These are phyloP conservation scores for Epizoanthus illoricatus DNA, from an alignment of 92 coral and sea anemone species.

Conservation along the genomic window DNA sequence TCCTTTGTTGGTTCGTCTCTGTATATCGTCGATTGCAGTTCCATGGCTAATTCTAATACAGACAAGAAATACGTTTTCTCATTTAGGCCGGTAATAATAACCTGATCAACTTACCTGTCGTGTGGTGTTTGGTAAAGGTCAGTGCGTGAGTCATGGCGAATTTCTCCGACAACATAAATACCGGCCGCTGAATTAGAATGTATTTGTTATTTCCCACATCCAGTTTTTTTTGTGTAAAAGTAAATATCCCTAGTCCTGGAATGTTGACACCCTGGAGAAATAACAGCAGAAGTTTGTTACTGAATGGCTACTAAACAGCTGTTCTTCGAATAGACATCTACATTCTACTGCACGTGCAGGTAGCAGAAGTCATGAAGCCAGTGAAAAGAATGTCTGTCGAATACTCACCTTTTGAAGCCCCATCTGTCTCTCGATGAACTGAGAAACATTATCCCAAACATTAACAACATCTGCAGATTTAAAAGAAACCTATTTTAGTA, in stretches of 20 bases:
- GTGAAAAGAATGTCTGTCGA: neutral
- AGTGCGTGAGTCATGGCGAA: conserved; percentile 96
- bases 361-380: conserved; percentile 16
- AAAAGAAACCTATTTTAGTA: neutral
- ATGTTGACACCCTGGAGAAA: conserved; percentile 83
- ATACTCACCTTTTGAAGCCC: conserved; percentile 79
- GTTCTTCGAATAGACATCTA: neutral
- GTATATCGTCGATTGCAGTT: neutral
- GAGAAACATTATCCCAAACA: conserved; percentile 94
- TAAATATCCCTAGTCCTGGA: conserved; percentile 91
- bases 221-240: conserved; percentile 88
- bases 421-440: conserved; percentile 88
- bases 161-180: conserved; percentile 91
- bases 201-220: conserved; percentile 92
- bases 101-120: conserved; percentile 65
- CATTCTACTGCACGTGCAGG: conserved; percentile 55
- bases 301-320: neutral
- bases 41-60: neutral
- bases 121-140: conserved; percentile 88
- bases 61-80: too few relatives aligned
- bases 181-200: conserved; percentile 92
- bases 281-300: neutral
- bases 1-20: too few relatives aligned
- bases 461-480: conserved; percentile 78
- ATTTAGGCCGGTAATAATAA: neutral